Evolutionary conservation across 1,140 invertebrate species (phyloP).

Genomic region (Ceratitis capitata): DNA sequence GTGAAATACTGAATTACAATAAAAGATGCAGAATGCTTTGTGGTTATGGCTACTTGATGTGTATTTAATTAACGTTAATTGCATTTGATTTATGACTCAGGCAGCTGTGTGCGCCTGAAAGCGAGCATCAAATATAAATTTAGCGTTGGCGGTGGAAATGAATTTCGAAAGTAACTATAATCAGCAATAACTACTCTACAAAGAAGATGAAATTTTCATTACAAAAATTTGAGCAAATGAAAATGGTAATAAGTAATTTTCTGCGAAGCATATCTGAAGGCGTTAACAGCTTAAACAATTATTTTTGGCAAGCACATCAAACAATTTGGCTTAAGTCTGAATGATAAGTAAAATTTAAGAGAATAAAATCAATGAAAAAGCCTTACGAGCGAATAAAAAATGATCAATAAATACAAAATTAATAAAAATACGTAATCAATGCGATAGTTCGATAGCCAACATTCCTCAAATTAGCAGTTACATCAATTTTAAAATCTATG

Average conservation of each 20-base stretch:
- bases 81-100: constrained; percentile 36
- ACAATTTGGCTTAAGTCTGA: too few species aligned
- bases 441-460: too few species aligned
- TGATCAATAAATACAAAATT: too few species aligned
- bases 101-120: background rate
- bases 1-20: too few species aligned
- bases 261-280: background rate
- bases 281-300: background rate
- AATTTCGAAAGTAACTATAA: background rate
- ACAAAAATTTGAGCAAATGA: background rate
- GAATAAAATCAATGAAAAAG: too few species aligned
- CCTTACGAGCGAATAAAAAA: too few species aligned
- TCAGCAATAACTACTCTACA: background rate
- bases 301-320: too few species aligned
- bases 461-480: too few species aligned
- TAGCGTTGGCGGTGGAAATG: background rate
- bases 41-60: constrained; percentile 30
- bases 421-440: too few species aligned
- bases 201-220: background rate
- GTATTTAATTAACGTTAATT: constrained; percentile 44
- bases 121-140: background rate
- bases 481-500: too few species aligned
- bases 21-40: background rate
- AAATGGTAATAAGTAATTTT: background rate
- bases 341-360: too few species aligned